Evolutionary conservation across 2,888 invertebrate genomes (phyloP).

Genomic region (Halocaridina rubra): DNA sequence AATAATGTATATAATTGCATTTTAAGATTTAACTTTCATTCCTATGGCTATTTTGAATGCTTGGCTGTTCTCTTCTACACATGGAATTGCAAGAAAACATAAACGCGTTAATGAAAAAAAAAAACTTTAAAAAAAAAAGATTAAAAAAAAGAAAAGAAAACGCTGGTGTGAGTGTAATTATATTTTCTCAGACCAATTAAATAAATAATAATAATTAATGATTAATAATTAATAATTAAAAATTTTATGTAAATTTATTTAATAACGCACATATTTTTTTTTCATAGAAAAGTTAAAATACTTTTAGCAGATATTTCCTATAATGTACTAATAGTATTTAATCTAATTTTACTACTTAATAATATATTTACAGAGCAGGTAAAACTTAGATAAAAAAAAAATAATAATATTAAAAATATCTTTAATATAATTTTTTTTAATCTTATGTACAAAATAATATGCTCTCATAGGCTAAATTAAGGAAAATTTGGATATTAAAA

Average conservation of each 20-base stretch:
- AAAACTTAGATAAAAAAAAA: too few relatives aligned
- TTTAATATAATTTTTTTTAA: constrained; percentile 50
- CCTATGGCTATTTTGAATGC: neutral
- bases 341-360: constrained; percentile 56
- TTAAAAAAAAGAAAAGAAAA: constrained; percentile 16
- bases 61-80: constrained; percentile 20
- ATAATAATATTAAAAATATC: too few relatives aligned
- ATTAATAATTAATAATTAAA: constrained; percentile 37
- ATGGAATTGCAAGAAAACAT: too few relatives aligned
- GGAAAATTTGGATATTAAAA: too few relatives aligned
- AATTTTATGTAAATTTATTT: constrained; percentile 26
- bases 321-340: constrained; percentile 44
- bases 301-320: constrained; percentile 31
- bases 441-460: too few relatives aligned
- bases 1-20: neutral
- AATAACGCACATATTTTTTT: neutral
- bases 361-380: constrained; percentile 55
- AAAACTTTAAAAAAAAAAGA: too few relatives aligned
- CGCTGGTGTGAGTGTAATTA: constrained; percentile 28
- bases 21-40: neutral
- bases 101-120: too few relatives aligned
- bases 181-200: constrained; percentile 41
- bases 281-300: neutral
- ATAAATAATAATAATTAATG: constrained; percentile 4
- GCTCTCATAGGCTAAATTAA: too few relatives aligned